Conservation (phyloP, 30 jellyfish, hydroid and myxozoan species). For the Haliclystus octoradiatus region DNA sequence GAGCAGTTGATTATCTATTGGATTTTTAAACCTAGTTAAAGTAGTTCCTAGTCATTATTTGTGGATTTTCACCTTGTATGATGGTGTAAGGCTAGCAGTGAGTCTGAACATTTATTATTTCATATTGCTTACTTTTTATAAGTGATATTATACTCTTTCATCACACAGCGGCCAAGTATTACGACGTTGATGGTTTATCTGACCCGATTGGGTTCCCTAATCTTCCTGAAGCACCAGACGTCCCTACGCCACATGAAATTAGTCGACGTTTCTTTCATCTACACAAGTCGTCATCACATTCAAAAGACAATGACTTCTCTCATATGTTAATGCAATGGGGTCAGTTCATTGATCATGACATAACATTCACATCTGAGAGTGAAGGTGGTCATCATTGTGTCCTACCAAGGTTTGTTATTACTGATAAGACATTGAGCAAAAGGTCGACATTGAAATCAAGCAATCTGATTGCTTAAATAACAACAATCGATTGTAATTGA, state of each 20-base stretch:
- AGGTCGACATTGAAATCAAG: too few relatives aligned
- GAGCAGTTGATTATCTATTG: too few relatives aligned
- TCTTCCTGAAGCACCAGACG: slow-evolving; percentile 50
- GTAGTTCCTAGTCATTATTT: too few relatives aligned
- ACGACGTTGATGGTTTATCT: slow-evolving; percentile 60
- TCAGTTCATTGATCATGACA: slow-evolving; percentile 73
- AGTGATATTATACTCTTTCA: too few relatives aligned
- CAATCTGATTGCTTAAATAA: neutral
- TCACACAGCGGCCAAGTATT: slow-evolving; percentile 43
- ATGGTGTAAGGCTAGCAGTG: too few relatives aligned
- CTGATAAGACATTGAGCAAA: too few relatives aligned
- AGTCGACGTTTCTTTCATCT: slow-evolving; percentile 13
- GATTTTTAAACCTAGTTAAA: too few relatives aligned
- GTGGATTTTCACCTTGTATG: too few relatives aligned
- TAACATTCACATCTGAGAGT: slow-evolving; percentile 72
- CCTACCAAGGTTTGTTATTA: slow-evolving; percentile 18
- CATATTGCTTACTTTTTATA: too few relatives aligned
- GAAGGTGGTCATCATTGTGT: slow-evolving; percentile 64
- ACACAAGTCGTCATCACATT: slow-evolving; percentile 21
- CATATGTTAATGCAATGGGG: slow-evolving; percentile 81
- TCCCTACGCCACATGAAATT: slow-evolving; percentile 59
- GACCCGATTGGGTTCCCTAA: slow-evolving; percentile 71
- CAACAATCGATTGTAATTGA: neutral
- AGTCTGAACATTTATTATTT: too few relatives aligned
- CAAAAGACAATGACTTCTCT: slow-evolving; percentile 11